Evolutionary conservation across 2,797 vertebrate species (phyloP), one percentile per base, ranked within the genome.

Genomic region (Muscicapa comitata): DNA sequence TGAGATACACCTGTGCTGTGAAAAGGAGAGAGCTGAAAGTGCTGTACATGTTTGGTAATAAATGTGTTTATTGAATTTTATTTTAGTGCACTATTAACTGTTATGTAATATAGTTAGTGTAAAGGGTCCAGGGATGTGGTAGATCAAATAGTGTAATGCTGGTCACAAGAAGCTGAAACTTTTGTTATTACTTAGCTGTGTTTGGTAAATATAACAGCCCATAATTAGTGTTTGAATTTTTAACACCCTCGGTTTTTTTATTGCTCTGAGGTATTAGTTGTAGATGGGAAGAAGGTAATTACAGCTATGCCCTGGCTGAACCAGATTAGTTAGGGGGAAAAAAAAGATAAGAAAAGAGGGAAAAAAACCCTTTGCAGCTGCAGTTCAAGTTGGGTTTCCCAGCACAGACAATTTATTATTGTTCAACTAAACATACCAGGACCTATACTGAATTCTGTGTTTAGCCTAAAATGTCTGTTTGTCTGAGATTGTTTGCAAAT

Each of bases 211-310:
- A 97, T 94, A 97, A 94, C 94, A 97, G 90, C 81, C 83, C 89
- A 91, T 95, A 93, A 96, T 96, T 95, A 96, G 90, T 72, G 67
- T 83, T 95, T 97, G 79, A 93, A 91, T 94, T 96, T 96, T 97
- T 97, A 97, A 98, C 97, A 97, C 97, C 93, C 94, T 97, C 62
- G 61, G 59, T 93, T 97, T 97, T 97, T 92, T 96, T 92, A 90
- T 95, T 95, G 94, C 95, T 97, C 93, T 70, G 95, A 97, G 95
- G 94, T 97, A 97, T 96, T 97, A 95, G 76, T 83, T 96, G 72
- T 92, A 95, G 94, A 95, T 94, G 96, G 96, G 97, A 96, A 97
- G 95, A 96, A 97, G 96, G 96, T 98, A 97, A 94, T 97, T 93
- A 94, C 78, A 97, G 94, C 94, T 96, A 75, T 97, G 96, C 92